Conservation (phyloP, 2,797 vertebrate species). For the Glyptemys insculpta region DNA sequence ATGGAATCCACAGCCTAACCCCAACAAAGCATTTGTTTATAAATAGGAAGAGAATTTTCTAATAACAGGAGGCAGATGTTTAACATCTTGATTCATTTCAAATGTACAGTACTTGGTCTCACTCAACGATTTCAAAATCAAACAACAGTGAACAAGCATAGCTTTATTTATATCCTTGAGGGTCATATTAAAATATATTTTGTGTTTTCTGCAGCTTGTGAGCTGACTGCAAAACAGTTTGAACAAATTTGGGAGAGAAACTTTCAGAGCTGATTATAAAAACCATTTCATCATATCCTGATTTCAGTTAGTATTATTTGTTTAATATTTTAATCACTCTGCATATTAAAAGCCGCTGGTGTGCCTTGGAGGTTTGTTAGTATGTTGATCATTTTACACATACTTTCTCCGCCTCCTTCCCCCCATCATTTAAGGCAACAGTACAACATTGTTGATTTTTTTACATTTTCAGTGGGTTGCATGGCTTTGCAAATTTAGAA, state of each 20-base stretch:
- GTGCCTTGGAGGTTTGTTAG: slow-evolving; percentile 24
- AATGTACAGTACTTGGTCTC: slow-evolving; percentile 51
- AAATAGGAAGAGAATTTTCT: slow-evolving; percentile 79
- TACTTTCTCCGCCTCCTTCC: slow-evolving; percentile 1
- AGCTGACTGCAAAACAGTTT: slow-evolving; percentile 44
- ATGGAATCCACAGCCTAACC: slow-evolving; percentile 67
- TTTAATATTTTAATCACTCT: slow-evolving; percentile 59
- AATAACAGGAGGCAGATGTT: slow-evolving; percentile 83
- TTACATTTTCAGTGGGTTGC: slow-evolving; percentile 44
- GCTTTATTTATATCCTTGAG: slow-evolving; percentile 70
- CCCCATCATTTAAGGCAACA: slow-evolving; percentile 16
- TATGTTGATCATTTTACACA: slow-evolving; percentile 30
- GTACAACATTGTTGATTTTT: slow-evolving; percentile 56
- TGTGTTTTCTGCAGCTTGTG: slow-evolving; percentile 65
- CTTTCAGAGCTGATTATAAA: slow-evolving; percentile 21
- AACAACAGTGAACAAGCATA: slow-evolving; percentile 66
- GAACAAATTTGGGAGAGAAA: slow-evolving; percentile 54
- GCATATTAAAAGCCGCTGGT: slow-evolving; percentile 42
- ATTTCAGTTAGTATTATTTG: slow-evolving; percentile 36
- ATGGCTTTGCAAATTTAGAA: slow-evolving; percentile 37
- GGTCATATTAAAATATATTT: slow-evolving; percentile 74
- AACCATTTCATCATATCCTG: slow-evolving; percentile 47
- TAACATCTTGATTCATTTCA: slow-evolving; percentile 80
- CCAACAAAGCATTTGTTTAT: slow-evolving; percentile 80
- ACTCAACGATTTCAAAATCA: slow-evolving; percentile 66